Conservation (phyloP, 2,797 vertebrate genomes). For the Xyrichtys novacula region DNA sequence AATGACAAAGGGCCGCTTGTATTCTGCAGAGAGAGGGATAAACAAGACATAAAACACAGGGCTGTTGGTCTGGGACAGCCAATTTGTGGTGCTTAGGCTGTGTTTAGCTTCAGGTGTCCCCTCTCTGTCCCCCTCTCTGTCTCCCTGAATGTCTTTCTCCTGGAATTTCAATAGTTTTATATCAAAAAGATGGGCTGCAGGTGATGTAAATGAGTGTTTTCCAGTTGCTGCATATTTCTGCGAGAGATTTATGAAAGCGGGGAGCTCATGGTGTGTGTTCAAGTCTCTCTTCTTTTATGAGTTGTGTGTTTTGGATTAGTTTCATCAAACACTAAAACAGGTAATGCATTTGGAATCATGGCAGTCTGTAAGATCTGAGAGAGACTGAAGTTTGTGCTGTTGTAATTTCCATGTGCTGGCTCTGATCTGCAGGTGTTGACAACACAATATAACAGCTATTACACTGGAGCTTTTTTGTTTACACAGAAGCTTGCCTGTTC, state of each 20-base stretch:
- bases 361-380: not conserved
- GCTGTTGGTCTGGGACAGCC: conserved; percentile 51
- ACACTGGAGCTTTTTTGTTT: conserved; percentile 22
- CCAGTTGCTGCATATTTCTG: conserved; percentile 16
- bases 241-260: conserved; percentile 14
- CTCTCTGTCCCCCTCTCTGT: not conserved
- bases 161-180: conserved; percentile 13
- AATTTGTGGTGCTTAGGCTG: conserved; percentile 59
- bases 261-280: conserved; percentile 14
- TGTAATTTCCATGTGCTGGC: conserved; percentile 30
- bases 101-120: conserved; percentile 48
- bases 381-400: conserved; percentile 15
- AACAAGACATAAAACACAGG: conserved; percentile 69
- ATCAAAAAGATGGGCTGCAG: conserved; percentile 5
- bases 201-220: conserved; percentile 35
- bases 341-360: conserved; percentile 33
- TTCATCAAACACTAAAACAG: conserved; percentile 20
- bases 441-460: conserved; percentile 35
- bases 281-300: conserved; percentile 10
- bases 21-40: conserved; percentile 57
- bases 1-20: conserved; percentile 71
- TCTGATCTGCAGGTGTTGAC: conserved; percentile 35
- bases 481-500: not conserved
- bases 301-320: conserved; percentile 31
- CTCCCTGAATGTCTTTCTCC: not conserved